phyloP scores from a whole-genome alignment of 2,113 vertebrate genomes.

The Axis porcinus region DNA sequence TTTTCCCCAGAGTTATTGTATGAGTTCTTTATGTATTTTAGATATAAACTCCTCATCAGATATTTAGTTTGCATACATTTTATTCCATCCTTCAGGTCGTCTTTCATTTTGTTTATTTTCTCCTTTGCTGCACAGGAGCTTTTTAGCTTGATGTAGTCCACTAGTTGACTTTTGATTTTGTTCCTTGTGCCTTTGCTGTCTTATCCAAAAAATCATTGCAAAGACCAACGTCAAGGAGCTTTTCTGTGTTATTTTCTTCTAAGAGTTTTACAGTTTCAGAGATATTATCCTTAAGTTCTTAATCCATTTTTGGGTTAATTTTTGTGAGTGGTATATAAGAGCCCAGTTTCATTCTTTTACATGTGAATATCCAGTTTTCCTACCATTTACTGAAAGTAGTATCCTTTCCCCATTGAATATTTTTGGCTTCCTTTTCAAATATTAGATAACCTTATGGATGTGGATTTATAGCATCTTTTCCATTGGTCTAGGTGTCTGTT shows the following conservation, averaged over 20 bases:
- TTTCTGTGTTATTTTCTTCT: not conserved
- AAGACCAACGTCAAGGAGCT: not conserved
- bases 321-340: not conserved
- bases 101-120: not conserved
- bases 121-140: not conserved
- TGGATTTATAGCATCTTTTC: not conserved
- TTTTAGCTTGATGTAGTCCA: not conserved
- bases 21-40: not conserved
- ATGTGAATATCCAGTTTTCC: not conserved
- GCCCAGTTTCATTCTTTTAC: not conserved
- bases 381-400: not conserved
- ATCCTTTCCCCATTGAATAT: not conserved
- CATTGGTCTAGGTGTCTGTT: not conserved
- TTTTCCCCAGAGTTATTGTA: not conserved
- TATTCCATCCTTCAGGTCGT: not conserved
- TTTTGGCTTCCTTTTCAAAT: not conserved
- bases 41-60: not conserved
- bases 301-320: not conserved
- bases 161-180: not conserved
- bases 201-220: not conserved
- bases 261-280: not conserved
- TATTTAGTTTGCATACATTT: not conserved
- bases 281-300: not conserved
- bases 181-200: not conserved
- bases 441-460: not conserved